Conservation (phyloP, 2,888 invertebrate species). For the Drosophila macrospina region DNA sequence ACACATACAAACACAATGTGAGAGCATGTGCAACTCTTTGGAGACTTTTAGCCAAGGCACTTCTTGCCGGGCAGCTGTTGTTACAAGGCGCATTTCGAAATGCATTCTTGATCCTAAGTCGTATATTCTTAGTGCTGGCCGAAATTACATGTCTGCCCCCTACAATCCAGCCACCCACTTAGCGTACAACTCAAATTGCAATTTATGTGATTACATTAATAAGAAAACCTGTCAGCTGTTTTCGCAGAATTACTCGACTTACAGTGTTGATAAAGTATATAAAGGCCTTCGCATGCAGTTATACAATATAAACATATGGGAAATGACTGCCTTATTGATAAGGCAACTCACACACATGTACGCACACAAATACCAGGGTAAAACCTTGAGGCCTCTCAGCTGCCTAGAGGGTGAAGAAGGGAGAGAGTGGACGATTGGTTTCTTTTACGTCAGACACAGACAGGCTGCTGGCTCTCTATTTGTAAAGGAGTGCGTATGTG, state of each 20-base stretch:
- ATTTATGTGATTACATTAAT: not conserved
- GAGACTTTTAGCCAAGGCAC: constrained; percentile 77
- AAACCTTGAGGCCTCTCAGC: constrained; percentile 62
- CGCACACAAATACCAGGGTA: not conserved
- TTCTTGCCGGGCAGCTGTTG: constrained; percentile 55
- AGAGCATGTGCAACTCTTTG: constrained; percentile 64
- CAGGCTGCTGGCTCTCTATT: not conserved
- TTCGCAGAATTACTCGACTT: constrained; percentile 25
- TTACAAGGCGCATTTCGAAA: constrained; percentile 31
- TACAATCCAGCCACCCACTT: not conserved
- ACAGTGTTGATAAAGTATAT: constrained; percentile 38
- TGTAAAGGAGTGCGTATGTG: constrained; percentile 10
- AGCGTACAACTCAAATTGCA: not conserved
- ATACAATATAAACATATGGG: constrained; percentile 63
- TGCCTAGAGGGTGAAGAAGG: constrained; percentile 35
- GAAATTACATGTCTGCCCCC: constrained; percentile 1
- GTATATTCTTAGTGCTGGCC: not conserved
- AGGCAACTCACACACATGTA: constrained; percentile 26
- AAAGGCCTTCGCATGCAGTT: constrained; percentile 37
- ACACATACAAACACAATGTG: constrained; percentile 4
- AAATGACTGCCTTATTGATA: constrained; percentile 53
- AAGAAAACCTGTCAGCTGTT: constrained; percentile 64
- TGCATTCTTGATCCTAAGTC: not conserved
- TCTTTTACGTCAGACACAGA: constrained; percentile 49
- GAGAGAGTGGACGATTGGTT: constrained; percentile 33